Percentiles rank a stretch among this genome's conserved stretches.
Conservation (phyloP, 2,113 vertebrate species). For the Phodopus roborovskii region DNA sequence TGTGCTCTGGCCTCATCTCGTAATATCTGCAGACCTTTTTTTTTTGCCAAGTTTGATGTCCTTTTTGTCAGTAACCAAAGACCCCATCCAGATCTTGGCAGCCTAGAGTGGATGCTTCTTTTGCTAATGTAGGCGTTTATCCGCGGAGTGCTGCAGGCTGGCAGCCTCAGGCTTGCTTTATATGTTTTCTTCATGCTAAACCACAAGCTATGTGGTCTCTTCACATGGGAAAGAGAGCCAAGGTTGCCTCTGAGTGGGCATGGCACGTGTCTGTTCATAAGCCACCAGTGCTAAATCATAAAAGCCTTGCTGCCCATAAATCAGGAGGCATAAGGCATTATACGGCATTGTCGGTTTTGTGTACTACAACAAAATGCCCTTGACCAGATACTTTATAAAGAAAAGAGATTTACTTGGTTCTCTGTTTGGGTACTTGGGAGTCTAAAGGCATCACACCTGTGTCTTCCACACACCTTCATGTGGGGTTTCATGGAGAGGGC, state of each 20-base stretch:
- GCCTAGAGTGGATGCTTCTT: neutral
- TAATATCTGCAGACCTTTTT: neutral
- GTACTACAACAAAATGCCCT: neutral
- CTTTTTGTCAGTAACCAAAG: neutral
- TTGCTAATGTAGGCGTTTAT: neutral
- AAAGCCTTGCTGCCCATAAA: accelerated
- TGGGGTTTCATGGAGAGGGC: accelerated
- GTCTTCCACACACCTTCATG: neutral
- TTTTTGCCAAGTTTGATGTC: neutral
- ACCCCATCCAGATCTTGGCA: neutral
- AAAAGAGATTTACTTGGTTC: neutral
- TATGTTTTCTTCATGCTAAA: too few relatives aligned
- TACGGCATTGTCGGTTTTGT: neutral
- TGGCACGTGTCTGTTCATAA: accelerated
- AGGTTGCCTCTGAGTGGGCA: neutral
- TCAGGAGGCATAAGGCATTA: accelerated
- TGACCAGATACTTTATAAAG: neutral
- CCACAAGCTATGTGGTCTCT: neutral
- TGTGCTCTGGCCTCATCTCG: neutral
- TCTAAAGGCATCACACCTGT: accelerated
- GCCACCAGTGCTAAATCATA: accelerated
- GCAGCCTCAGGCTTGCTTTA: neutral
- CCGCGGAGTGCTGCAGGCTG: accelerated
- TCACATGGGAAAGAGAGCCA: neutral
- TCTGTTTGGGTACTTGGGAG: neutral